These are phyloP conservation scores for Micoletzkya japonica DNA, from an alignment of 2,888 invertebrate species.

Conservation along the genomic window DNA sequence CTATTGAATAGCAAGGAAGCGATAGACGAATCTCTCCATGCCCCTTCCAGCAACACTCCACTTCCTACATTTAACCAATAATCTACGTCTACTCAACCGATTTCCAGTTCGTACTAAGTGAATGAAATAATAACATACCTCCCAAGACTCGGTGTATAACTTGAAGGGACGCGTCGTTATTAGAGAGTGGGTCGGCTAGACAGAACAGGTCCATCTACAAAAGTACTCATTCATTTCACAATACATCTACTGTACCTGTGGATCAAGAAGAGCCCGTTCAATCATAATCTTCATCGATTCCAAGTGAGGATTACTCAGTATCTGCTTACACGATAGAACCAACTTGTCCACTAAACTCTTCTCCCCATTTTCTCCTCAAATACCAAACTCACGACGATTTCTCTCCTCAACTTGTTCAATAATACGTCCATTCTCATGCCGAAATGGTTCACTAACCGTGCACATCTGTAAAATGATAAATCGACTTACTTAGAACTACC, in stretches of 20 bases:
- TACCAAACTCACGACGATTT: no score
- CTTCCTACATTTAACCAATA: neutral
- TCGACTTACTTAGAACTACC: no score
- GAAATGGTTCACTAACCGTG: no score
- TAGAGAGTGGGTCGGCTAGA: neutral
- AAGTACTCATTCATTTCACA: neutral
- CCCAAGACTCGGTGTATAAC: constrained; percentile 11
- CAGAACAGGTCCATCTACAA: constrained; percentile 21
- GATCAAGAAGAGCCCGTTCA: constrained; percentile 10
- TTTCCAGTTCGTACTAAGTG: neutral
- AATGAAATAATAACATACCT: neutral
- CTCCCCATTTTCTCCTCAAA: no score
- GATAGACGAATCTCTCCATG: constrained; percentile 13
- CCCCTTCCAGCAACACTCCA: constrained; percentile 15
- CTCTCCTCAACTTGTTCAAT: no score
- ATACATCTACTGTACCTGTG: constrained; percentile 9
- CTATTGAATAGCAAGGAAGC: constrained; percentile 8
- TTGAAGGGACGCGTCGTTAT: neutral
- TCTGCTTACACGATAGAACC: constrained; percentile 7
- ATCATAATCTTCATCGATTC: neutral
- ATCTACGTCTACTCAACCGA: neutral
- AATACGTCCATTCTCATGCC: no score
- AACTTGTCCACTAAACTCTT: constrained; percentile 5
- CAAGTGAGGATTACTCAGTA: neutral
- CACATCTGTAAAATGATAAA: no score